Percentiles rank a stretch among this genome's conserved stretches.
Evolutionary conservation across 2,113 vertebrate genomes (phyloP).

Genomic region (Hippocampus abdominalis): DNA sequence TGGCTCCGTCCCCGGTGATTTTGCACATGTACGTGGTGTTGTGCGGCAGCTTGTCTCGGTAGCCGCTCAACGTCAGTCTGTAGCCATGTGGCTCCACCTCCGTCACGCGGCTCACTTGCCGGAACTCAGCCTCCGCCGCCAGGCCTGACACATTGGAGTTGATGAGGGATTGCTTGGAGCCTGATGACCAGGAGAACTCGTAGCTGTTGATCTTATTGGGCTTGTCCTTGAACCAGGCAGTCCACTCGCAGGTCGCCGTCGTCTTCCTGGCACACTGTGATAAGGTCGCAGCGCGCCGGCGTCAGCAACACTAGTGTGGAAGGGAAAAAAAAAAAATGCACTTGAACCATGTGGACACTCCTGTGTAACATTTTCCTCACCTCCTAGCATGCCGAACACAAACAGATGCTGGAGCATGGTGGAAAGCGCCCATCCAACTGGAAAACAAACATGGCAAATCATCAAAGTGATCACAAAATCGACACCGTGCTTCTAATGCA

Average conservation of each 20-base stretch:
- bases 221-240: slow-evolving; percentile 56
- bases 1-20: slow-evolving; percentile 37
- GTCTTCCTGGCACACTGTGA: slow-evolving; percentile 66
- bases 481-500: neutral
- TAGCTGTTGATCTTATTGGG: slow-evolving; percentile 56
- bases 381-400: slow-evolving; percentile 54
- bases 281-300: slow-evolving; percentile 42
- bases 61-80: slow-evolving; percentile 56
- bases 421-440: slow-evolving; percentile 43
- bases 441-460: neutral
- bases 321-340: neutral
- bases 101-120: slow-evolving; percentile 54
- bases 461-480: neutral
- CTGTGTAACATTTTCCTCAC: slow-evolving; percentile 36
- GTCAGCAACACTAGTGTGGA: slow-evolving; percentile 53
- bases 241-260: slow-evolving; percentile 70
- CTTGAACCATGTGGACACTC: neutral
- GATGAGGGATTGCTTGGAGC: slow-evolving; percentile 59
- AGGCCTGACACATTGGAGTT: slow-evolving; percentile 71
- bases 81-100: slow-evolving; percentile 57
- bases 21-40: slow-evolving; percentile 75
- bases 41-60: slow-evolving; percentile 40
- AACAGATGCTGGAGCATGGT: slow-evolving; percentile 60
- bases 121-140: slow-evolving; percentile 47
- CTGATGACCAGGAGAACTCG: slow-evolving; percentile 70